phyloP scores from a whole-genome alignment of 2,113 vertebrate species.

The Oryzias woworae region DNA sequence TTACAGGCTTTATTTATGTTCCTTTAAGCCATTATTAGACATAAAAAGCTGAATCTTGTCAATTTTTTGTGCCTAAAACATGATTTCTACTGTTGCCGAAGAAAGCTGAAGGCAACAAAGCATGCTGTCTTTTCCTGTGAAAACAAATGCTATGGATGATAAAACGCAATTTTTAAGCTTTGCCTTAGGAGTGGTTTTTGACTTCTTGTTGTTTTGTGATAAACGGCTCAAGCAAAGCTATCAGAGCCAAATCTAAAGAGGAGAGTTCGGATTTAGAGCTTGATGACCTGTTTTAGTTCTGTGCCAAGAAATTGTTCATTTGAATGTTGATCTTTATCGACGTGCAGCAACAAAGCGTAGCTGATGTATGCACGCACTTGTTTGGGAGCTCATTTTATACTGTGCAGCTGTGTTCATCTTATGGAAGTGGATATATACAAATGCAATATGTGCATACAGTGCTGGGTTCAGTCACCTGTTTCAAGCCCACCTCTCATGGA shows the following conservation, averaged over 20 bases:
- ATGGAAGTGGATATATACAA: too few species aligned
- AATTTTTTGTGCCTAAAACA: constrained; percentile 28
- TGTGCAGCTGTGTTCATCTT: too few species aligned
- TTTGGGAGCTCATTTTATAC: too few species aligned
- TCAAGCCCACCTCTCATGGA: too few species aligned
- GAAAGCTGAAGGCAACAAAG: constrained; percentile 47
- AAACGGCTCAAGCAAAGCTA: constrained; percentile 23
- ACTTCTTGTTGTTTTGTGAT: constrained; percentile 28
- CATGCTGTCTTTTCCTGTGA: constrained; percentile 17
- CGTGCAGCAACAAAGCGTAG: too few species aligned
- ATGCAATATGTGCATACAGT: too few species aligned
- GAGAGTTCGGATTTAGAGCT: constrained; percentile 8
- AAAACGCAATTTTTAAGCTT: constrained; percentile 59
- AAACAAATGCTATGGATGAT: constrained; percentile 49
- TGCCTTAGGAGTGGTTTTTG: constrained; percentile 18
- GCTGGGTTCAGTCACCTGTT: too few species aligned
- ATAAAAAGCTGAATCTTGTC: constrained; percentile 24
- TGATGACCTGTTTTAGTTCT: constrained; percentile 19
- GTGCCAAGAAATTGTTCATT: background rate
- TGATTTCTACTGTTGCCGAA: constrained; percentile 45
- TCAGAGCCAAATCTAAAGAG: background rate
- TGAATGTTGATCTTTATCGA: background rate
- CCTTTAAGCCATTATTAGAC: constrained; percentile 7
- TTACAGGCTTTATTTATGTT: constrained; percentile 45
- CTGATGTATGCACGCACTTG: too few species aligned